Conservation (phyloP, 23 tunicate genomes). For the Botrylloides violaceus region DNA sequence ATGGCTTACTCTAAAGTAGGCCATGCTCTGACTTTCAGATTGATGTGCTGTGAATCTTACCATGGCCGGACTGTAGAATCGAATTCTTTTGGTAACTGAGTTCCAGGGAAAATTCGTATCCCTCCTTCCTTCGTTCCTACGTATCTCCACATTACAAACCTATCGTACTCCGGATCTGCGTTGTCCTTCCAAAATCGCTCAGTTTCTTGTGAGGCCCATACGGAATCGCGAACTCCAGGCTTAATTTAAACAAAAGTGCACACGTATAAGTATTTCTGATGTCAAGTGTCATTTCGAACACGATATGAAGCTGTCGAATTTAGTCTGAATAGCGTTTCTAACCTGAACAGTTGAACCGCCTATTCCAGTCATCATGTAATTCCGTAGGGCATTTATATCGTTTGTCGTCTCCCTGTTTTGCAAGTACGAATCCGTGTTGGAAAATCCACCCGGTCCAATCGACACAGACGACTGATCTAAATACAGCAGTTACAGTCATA, state of each 20-base stretch:
- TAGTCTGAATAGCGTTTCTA: no score
- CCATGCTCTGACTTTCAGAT: no score
- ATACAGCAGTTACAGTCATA: neutral
- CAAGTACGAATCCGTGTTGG: constrained; percentile 27
- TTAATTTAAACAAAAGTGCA: neutral
- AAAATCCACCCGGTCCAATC: constrained; percentile 29
- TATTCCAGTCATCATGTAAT: constrained; percentile 51
- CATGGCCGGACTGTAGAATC: constrained; percentile 52
- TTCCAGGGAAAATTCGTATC: constrained; percentile 48
- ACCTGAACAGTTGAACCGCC: neutral
- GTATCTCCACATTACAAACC: constrained; percentile 46
- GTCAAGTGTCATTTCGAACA: no score
- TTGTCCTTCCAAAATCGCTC: constrained; percentile 15
- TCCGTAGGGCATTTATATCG: constrained; percentile 7
- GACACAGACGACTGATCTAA: constrained; percentile 47
- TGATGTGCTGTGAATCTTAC: no score
- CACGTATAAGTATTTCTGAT: no score
- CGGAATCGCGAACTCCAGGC: constrained; percentile 16
- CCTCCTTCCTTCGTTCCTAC: constrained; percentile 61
- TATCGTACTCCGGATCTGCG: constrained; percentile 18
- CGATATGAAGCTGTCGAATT: no score
- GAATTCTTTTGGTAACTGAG: constrained; percentile 28
- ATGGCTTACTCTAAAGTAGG: no score
- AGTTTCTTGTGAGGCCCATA: constrained; percentile 21
- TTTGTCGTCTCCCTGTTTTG: constrained; percentile 16